phyloP scores from a whole-genome alignment of 2,888 invertebrate genomes.

The Monopis laevigella region DNA sequence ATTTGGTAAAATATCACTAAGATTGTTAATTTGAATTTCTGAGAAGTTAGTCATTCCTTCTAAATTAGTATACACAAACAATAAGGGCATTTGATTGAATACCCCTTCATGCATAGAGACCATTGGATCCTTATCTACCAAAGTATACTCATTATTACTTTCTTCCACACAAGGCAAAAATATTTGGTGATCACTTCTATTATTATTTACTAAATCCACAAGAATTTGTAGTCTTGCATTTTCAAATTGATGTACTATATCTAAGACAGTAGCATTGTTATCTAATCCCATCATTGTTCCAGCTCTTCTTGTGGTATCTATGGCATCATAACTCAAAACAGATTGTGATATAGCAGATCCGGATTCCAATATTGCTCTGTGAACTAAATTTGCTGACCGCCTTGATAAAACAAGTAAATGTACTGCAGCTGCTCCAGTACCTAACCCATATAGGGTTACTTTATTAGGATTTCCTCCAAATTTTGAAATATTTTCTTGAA shows the following conservation, averaged over 20 bases:
- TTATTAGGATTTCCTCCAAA: slow-evolving; percentile 48
- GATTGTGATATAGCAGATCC: slow-evolving; percentile 45
- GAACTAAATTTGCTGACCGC: slow-evolving; percentile 34
- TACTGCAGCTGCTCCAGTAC: slow-evolving; percentile 42
- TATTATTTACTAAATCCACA: slow-evolving; percentile 29
- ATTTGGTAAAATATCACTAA: slow-evolving; percentile 38
- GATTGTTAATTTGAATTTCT: slow-evolving; percentile 31
- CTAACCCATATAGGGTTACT: slow-evolving; percentile 46
- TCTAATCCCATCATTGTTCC: slow-evolving; percentile 47
- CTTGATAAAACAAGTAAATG: slow-evolving; percentile 42
- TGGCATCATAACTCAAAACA: slow-evolving; percentile 34
- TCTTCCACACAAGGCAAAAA: slow-evolving; percentile 43
- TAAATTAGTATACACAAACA: slow-evolving; percentile 34
- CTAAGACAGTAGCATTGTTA: slow-evolving; percentile 19
- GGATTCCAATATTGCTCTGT: slow-evolving; percentile 46
- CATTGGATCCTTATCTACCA: slow-evolving; percentile 41
- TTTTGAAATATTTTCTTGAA: slow-evolving; percentile 42
- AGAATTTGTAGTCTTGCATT: not conserved
- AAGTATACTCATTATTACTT: slow-evolving; percentile 15
- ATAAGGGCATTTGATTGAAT: slow-evolving; percentile 35
- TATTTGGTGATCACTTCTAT: slow-evolving; percentile 25
- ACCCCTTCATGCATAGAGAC: slow-evolving; percentile 28
- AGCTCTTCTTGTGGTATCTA: slow-evolving; percentile 29
- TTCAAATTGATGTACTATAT: slow-evolving; percentile 20
- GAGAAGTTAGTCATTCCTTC: slow-evolving; percentile 24